Evolutionary conservation across 2,888 invertebrate genomes (phyloP), one percentile per base, ranked within the genome.

Genomic region (Rhagophthalmus giganteus): DNA sequence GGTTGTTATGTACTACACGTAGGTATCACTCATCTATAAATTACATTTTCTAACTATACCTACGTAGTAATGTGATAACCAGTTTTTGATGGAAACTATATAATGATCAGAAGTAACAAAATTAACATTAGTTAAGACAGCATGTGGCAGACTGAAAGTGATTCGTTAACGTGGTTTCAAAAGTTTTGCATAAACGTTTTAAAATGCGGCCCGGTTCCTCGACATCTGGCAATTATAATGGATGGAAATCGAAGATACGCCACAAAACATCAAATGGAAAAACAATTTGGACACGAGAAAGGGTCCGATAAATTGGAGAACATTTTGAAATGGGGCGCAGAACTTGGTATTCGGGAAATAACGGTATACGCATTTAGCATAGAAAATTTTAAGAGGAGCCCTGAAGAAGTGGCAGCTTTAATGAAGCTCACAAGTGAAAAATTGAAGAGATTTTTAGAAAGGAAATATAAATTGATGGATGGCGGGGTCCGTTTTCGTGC

Each of bases 331-430:
- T 81, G 84, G 89, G 98, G 98, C 72, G 77, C 88, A 48, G 90
- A 95, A 70, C 77, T 98, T 48, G 97, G 92, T 7, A 85, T 99
- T 54, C 81, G 82, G 24, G 96, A 98, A 80, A 94, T 98, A 0
- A 98, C 98, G 5, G 93, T 98, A 1, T 99, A 97, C 77, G 98
- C 98, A 24, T 99, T 99, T 73, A 97, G 97, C 74, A 97, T 98
- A 71, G 98, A 99, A 77, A 99, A 99, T 75, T 99, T 96, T 69
- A 97, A 97, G 72, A 80, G 99, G 42, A 87, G 84, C 45, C 77
- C 85, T 67, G 88, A 94, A 41, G 97, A 99, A 79, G 95, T 99
- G 0, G 83, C 88, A 62, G 86, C 85, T 7, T 78, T 99, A 16
- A 87, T 99, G 86, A 80, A 88, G 56, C 77, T 99, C 52, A 92